Base-by-base conservation (phyloP, 2,888 invertebrate species). In the Cerceris rybyensis region DNA sequence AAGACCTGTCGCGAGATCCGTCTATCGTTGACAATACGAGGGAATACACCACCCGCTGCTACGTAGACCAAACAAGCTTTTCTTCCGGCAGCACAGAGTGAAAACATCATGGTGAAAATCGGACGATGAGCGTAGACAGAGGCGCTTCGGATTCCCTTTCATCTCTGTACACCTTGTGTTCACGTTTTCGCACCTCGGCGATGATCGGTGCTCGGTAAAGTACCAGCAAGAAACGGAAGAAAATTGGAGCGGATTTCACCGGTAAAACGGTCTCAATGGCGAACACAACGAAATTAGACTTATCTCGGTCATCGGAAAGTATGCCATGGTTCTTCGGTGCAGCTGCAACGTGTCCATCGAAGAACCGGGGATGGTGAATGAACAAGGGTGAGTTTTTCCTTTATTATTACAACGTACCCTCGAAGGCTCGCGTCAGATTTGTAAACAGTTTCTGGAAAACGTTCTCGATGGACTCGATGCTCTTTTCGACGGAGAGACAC, bases 171-270 rank as follows among this genome's bases (percentile, higher is more conserved):
- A 39, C 65, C 49, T 14, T 46, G 14, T 46, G 14, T 9, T 58
- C 65, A 52, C 59, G 60, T 59, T 60, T 82, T 84, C 80, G 84
- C 82, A 81, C 83, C 80, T 85, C 82, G 50, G 14, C 43, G 59
- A 60, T 41, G 71, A 70, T 70, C 61, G 57, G 7, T 28, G 28
- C 49, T 17, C 39, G 41, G 52, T 6, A 11, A 39, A 42, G 17
- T 39, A 42, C 50, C 6, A 50, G 49, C 64, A 7, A 60, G 14
- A 17, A 49, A 39, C 2, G 8, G 60, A 39, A 59, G 86, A 89
- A 90, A 91, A 90, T 92, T 89, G 88, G 88, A 90, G 90, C 90
- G 91, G 90, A 90, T 90, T 89, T 88, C 71, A 61, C 42, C 74
- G 59, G 2, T 63, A 63, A 68, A 75, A 68, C 73, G 67, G 17